Evolutionary conservation across 2,888 invertebrate species (phyloP).

Genomic region (Romanomermis culicivorax): DNA sequence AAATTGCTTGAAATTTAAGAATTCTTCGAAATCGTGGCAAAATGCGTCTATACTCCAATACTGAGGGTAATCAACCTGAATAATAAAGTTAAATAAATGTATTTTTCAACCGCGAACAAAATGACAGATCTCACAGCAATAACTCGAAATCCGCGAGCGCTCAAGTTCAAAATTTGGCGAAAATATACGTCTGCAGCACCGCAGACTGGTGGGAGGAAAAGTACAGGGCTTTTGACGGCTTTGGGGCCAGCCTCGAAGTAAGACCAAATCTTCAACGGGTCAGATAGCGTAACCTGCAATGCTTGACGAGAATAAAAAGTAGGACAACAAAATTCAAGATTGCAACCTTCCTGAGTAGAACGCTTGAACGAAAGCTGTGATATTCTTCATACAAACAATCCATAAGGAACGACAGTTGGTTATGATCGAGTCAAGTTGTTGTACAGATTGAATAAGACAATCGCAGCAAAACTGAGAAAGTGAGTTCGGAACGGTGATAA

Average conservation of each 20-base stretch:
- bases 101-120: not conserved
- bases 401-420: too few species aligned
- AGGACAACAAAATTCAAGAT: too few species aligned
- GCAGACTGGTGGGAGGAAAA: slow-evolving; percentile 67
- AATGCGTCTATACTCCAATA: slow-evolving; percentile 60
- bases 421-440: too few species aligned
- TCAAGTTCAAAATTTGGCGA: slow-evolving; percentile 54
- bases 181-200: slow-evolving; percentile 71
- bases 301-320: too few species aligned
- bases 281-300: too few species aligned
- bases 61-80: slow-evolving; percentile 55
- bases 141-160: slow-evolving; percentile 56
- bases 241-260: slow-evolving; percentile 69
- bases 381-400: too few species aligned
- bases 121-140: slow-evolving; percentile 41
- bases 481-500: too few species aligned
- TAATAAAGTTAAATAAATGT: slow-evolving; percentile 8
- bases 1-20: not conserved
- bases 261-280: too few species aligned
- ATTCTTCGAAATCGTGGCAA: slow-evolving; percentile 1
- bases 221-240: slow-evolving; percentile 50
- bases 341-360: too few species aligned
- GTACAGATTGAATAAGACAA: too few species aligned
- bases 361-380: too few species aligned
- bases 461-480: too few species aligned